Evolutionary conservation across 2,888 invertebrate genomes (phyloP).

Genomic region (Philereme transversata): DNA sequence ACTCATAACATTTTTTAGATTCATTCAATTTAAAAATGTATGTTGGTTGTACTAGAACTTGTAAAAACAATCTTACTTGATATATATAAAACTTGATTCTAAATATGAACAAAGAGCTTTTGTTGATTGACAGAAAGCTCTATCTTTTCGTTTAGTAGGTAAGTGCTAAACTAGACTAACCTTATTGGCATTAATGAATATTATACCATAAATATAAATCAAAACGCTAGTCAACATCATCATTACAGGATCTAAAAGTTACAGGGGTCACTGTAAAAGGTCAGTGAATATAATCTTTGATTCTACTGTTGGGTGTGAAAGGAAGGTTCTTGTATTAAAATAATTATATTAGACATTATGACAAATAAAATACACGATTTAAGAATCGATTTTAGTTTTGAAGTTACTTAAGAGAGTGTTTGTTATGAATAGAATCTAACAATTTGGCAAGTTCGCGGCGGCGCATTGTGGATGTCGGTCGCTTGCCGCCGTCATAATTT

Average conservation of each 20-base stretch:
- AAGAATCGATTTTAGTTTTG: conserved; percentile 25
- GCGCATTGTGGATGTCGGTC: conserved; percentile 55
- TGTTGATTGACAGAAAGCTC: conserved; percentile 6
- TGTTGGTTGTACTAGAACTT: conserved; percentile 8
- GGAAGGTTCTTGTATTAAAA: too few relatives aligned
- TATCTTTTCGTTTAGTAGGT: conserved; percentile 11
- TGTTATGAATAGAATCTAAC: conserved; percentile 46
- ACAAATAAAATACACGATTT: not conserved
- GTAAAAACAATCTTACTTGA: conserved; percentile 6
- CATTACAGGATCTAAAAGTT: conserved; percentile 7
- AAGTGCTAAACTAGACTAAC: conserved; percentile 8
- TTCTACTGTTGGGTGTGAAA: not conserved
- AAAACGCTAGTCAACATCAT: conserved; percentile 2
- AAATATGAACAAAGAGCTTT: conserved; percentile 15
- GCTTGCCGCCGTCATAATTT: conserved; percentile 59
- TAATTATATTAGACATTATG: not conserved
- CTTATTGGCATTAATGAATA: conserved; percentile 10
- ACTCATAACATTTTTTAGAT: not conserved
- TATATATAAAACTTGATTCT: conserved; percentile 11
- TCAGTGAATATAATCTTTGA: conserved; percentile 25
- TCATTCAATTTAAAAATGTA: conserved; percentile 4
- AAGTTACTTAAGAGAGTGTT: conserved; percentile 23
- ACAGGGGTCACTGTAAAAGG: conserved; percentile 46
- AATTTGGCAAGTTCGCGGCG: conserved; percentile 63
- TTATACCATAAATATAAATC: conserved; percentile 7